phyloP scores from a whole-genome alignment of 2,113 vertebrate species.

The Corythornis vintsioides region DNA sequence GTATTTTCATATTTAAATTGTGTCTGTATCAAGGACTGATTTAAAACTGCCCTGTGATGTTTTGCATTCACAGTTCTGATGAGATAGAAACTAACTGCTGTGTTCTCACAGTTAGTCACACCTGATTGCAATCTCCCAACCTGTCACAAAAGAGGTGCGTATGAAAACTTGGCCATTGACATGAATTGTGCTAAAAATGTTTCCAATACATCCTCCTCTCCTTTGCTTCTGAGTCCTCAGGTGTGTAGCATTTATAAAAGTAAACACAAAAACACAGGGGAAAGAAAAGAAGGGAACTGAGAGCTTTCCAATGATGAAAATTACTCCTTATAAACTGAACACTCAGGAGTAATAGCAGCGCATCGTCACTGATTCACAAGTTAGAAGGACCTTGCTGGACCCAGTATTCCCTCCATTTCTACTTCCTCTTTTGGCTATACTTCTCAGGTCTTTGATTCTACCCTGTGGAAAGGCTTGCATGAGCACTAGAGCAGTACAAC shows the following conservation, averaged over 20 bases:
- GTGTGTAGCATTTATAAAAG: not conserved
- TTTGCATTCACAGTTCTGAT: not conserved
- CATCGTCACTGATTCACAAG: accelerated
- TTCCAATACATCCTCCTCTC: not conserved
- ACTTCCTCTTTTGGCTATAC: not conserved
- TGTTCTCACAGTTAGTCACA: not conserved
- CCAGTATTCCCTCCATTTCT: not conserved
- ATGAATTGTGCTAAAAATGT: not conserved
- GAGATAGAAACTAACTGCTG: not conserved
- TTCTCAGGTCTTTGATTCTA: not conserved
- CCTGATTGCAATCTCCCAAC: not conserved
- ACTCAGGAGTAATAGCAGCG: not conserved
- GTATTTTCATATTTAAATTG: not conserved
- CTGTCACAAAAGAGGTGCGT: not conserved
- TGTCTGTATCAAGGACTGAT: not conserved
- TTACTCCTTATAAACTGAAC: not conserved
- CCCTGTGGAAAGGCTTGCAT: not conserved
- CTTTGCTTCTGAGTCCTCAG: not conserved
- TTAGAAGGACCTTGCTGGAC: not conserved
- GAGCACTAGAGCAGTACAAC: not conserved
- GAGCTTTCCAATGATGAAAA: not conserved
- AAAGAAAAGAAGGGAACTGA: not conserved
- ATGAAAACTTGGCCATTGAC: not conserved
- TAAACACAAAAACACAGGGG: not conserved
- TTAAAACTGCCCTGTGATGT: not conserved